Conservation (phyloP, 2,797 vertebrate genomes). For the Octomys mimax region DNA sequence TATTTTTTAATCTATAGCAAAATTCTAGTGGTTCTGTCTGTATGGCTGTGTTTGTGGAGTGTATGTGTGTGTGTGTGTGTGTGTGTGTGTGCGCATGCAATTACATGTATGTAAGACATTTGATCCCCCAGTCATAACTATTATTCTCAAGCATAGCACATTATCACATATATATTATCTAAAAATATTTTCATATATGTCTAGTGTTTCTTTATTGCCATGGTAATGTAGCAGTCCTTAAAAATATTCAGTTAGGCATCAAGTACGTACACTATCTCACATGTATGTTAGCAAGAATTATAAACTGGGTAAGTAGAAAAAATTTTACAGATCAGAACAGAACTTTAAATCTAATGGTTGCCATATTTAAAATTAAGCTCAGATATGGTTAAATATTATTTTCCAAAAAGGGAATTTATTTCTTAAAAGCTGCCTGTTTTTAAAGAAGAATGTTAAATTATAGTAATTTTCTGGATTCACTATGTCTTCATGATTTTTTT, state of each 20-base stretch:
- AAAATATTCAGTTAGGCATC: slow-evolving; percentile 64
- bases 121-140: background rate
- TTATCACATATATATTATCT: background rate
- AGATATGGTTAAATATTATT: slow-evolving; percentile 84
- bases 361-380: slow-evolving; percentile 81
- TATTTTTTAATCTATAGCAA: background rate
- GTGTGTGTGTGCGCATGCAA: rapidly evolving
- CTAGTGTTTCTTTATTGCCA: background rate
- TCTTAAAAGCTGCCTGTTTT: slow-evolving; percentile 80
- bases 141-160: background rate
- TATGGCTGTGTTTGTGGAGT: background rate
- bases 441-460: slow-evolving; percentile 85
- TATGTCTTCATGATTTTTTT: slow-evolving; percentile 94
- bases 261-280: slow-evolving; percentile 41
- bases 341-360: slow-evolving; percentile 85
- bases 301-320: slow-evolving; percentile 78
- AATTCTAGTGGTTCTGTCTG: background rate
- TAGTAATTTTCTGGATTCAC: slow-evolving; percentile 89
- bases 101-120: background rate
- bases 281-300: slow-evolving; percentile 72
- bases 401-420: slow-evolving; percentile 68
- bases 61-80: background rate
- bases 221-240: slow-evolving; percentile 11
- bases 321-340: slow-evolving; percentile 72
- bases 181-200: background rate